These are phyloP conservation scores for Siphlonurus alternatus DNA, from an alignment of 2,888 invertebrate genomes.

Conservation along the genomic window DNA sequence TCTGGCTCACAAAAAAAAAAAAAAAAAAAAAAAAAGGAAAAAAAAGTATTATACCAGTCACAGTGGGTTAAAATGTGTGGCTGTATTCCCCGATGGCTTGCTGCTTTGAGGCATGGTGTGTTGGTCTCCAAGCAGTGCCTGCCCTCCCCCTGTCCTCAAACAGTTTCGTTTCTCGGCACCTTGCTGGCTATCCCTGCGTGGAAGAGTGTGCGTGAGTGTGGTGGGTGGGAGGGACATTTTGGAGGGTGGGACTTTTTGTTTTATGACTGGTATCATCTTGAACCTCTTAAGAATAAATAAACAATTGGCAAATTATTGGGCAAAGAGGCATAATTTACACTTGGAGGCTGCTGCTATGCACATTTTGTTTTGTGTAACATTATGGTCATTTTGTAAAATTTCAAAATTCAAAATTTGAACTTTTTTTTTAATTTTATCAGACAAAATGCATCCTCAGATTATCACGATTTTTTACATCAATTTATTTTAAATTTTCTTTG, in stretches of 20 bases:
- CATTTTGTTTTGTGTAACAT: too few relatives aligned
- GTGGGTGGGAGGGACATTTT: background rate
- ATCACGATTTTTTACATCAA: too few relatives aligned
- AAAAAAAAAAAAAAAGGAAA: too few relatives aligned
- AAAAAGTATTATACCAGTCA: background rate
- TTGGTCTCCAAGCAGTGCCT: background rate
- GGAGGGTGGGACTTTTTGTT: background rate
- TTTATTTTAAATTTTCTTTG: too few relatives aligned
- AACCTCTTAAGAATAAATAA: background rate
- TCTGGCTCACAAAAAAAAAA: background rate
- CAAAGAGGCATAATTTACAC: background rate
- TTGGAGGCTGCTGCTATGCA: background rate
- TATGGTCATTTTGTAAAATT: too few relatives aligned
- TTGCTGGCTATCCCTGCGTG: constrained; percentile 4
- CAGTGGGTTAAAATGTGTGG: constrained; percentile 4
- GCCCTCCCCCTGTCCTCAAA: background rate
- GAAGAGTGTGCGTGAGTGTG: background rate
- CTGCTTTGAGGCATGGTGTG: background rate
- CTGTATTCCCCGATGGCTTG: background rate
- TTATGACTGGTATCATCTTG: background rate
- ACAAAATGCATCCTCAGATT: too few relatives aligned
- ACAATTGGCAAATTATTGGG: background rate
- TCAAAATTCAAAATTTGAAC: too few relatives aligned
- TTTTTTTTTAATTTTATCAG: too few relatives aligned
- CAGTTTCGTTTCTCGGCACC: background rate